Base-by-base conservation (phyloP, 2,113 vertebrate species). In the Epinephelus fuscoguttatus region DNA sequence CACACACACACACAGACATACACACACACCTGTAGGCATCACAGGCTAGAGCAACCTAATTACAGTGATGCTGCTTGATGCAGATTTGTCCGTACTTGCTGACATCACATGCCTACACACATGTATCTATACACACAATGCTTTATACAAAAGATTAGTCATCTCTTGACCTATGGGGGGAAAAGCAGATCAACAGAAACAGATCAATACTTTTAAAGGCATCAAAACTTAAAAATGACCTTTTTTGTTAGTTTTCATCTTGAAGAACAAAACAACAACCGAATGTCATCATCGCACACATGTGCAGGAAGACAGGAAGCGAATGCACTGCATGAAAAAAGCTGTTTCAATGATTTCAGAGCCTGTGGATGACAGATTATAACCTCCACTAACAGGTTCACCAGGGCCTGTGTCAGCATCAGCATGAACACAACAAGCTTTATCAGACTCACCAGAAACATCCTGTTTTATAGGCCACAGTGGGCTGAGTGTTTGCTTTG, bases 21-120 rank as follows among this genome's bases (percentile, higher is more conserved):
- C 25, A 42, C 70, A 75, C 50, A 64, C 75, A 78, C 86, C 75
- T 86, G 81, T 67, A 49, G 64, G 70, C 69, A 74, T 70, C 7
- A 18, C 37, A 84, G 27, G 70, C 76, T 55, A 23, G 12, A 59
- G 61, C 53, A 59, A 23, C 27, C 68, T 81, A 70, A 84, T 85
- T 84, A 71, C 25, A 60, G 49, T 60, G 42, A 56, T 72, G 5
- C n/a, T 55, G 25, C 50, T 49, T 66, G n/a, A 9, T 59, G 77
- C 63, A 42, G 53, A 45, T 81, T 74, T 62, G 49, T 56, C 18
- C 62, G 18, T 14, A 37, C 14, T n/a, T 0, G 19, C 55, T 10
- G 55, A 79, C 50, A 66, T 23, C 33, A 30, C 30, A 30, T 30
- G 30, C 30, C 30, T 37, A 37, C 33, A 37, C 33, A 37, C 33